Evolutionary conservation across 1,140 invertebrate genomes (phyloP).

Genomic region (Oncopeltus fasciatus): DNA sequence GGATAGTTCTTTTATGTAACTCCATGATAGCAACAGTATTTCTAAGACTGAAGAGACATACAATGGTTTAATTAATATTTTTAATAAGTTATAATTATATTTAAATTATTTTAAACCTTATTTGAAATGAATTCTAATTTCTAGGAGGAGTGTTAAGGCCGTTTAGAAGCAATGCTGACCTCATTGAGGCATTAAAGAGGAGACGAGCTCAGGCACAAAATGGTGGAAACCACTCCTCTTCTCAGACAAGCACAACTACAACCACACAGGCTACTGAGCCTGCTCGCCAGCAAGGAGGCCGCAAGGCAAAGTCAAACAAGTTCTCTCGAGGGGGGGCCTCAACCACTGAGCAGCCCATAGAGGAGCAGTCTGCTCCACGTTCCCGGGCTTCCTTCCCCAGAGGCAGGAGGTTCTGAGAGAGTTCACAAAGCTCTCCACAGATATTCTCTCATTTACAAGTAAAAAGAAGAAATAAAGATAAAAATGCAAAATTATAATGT

Average conservation of each 20-base stretch:
- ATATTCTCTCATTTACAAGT: too few species aligned
- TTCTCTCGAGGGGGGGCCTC: background rate
- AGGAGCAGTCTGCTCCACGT: background rate
- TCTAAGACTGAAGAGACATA: too few species aligned
- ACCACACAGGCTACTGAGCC: background rate
- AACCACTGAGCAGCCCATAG: background rate
- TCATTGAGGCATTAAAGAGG: constrained; percentile 22
- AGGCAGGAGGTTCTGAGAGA: background rate
- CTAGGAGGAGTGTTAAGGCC: constrained; percentile 18
- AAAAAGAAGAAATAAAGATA: too few species aligned
- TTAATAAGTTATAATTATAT: too few species aligned
- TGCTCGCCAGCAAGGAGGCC: background rate
- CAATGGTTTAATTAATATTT: too few species aligned
- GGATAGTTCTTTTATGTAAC: too few species aligned
- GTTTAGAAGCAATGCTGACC: constrained; percentile 21
- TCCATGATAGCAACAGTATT: too few species aligned
- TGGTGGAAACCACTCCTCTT: background rate
- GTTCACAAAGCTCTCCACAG: too few species aligned
- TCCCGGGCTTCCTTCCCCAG: background rate
- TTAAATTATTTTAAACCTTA: too few species aligned
- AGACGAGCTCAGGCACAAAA: constrained; percentile 8
- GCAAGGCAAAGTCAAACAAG: background rate
- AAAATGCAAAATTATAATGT: too few species aligned
- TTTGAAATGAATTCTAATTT: too few species aligned
- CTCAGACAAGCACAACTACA: background rate